These are phyloP conservation scores for Eristalis arbustorum DNA, from an alignment of 2,888 invertebrate species.

Conservation along the genomic window DNA sequence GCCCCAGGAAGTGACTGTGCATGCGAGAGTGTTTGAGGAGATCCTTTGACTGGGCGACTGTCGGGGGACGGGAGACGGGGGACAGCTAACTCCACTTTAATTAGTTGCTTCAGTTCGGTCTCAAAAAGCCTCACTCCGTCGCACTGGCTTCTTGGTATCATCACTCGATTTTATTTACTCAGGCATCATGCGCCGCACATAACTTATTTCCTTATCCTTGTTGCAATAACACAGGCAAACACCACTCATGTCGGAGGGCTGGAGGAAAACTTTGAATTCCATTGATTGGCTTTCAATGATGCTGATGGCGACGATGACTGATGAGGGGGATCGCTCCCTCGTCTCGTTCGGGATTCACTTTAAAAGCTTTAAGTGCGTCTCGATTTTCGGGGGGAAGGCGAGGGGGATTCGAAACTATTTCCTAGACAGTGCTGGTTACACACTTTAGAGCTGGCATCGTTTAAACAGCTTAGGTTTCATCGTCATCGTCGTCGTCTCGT, in stretches of 20 bases:
- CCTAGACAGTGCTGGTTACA: conserved; percentile 55
- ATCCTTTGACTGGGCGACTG: conserved; percentile 28
- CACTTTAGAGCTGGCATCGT: conserved; percentile 58
- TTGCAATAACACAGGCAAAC: conserved; percentile 63
- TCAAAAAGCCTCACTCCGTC: conserved; percentile 44
- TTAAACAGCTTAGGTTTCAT: conserved; percentile 67
- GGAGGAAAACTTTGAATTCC: conserved; percentile 50
- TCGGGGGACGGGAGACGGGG: not conserved
- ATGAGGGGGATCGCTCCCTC: not conserved
- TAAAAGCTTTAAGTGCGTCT: conserved; percentile 62
- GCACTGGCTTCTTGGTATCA: conserved; percentile 1
- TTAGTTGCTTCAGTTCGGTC: conserved; percentile 65
- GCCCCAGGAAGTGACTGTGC: not conserved
- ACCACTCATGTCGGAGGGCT: conserved; percentile 9
- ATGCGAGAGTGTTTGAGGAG: not conserved
- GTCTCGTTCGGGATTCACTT: conserved; percentile 40
- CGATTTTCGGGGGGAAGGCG: not conserved
- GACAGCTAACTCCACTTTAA: conserved; percentile 60
- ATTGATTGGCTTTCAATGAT: conserved; percentile 71
- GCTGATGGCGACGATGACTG: conserved; percentile 5
- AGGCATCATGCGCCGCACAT: conserved; percentile 40
- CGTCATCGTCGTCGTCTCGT: conserved; percentile 46
- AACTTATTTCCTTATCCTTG: conserved; percentile 61
- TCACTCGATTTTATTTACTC: conserved; percentile 58
- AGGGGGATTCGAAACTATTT: conserved; percentile 47